Evolutionary conservation across 2,797 vertebrate species (phyloP), one percentile per base, ranked within the genome.

Genomic region (Fistularia tabacaria): DNA sequence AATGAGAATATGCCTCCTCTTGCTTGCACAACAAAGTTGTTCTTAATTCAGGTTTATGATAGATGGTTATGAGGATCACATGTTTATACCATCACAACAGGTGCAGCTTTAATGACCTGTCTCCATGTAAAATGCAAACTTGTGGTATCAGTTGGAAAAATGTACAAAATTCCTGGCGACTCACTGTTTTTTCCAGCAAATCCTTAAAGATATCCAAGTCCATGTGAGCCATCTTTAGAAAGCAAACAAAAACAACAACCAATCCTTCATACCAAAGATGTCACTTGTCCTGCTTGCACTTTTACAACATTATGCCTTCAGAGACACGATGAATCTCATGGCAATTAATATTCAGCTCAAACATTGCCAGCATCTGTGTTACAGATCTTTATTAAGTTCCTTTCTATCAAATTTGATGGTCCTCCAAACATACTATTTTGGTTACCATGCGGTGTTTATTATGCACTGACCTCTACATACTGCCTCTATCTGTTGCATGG

Each of bases 1-100:
- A 52, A 69, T 61, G 61, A 64, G 63, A 63, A 59, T 59, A 36
- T 70, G 49, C 44, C 50, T 54, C 55, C n/a, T 37, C n/a, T 51
- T 50, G 51, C 46, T 39, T 47, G 8, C 57, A 49, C 64, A 45
- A 66, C 63, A 65, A 74, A 73, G 25, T 46, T 69, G 51, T 49
- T 74, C 67, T 66, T 37, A 57, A 38, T 50, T 60, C 49, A 12
- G 50, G 46, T 54, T 64, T 42, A 59, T 59, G 71, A 66, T 66
- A 36, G 66, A 81, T 66, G 71, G 54, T 50, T 59, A 69, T 48
- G 54, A 70, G 59, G 64, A 73, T 63, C 66, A 52, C 68, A 40
- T 72, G 80, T 77, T 83, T 71, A 66, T 51, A 25, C 66, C 59
- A 43, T 80, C 77, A 69, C 82, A 69, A 79, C 87, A 85, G 83